Percentiles rank a stretch among this genome's conserved stretches.
phyloP scores from a whole-genome alignment of 2,113 vertebrate genomes.

The Odontophorus gujanensis region DNA sequence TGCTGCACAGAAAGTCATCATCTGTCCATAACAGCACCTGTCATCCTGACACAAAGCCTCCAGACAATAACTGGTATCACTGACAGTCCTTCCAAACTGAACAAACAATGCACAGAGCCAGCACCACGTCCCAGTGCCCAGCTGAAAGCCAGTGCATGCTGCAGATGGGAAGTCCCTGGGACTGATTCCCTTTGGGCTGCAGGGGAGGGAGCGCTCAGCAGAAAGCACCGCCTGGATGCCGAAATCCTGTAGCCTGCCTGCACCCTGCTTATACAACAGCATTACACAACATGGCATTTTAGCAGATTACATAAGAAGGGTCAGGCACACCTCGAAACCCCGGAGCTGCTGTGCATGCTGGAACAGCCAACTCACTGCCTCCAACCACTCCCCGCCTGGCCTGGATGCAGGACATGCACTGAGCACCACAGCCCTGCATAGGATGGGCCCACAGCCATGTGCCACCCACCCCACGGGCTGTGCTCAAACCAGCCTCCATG shows the following conservation, averaged over 20 bases:
- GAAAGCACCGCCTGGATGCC: not conserved
- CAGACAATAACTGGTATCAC: not conserved
- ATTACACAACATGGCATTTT: not conserved
- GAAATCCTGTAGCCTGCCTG: not conserved
- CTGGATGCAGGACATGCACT: too few relatives aligned
- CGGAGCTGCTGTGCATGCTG: rapidly evolving
- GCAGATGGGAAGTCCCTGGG: not conserved
- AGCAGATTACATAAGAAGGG: not conserved
- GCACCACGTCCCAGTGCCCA: not conserved
- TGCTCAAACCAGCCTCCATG: too few relatives aligned
- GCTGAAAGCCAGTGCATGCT: not conserved
- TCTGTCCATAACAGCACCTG: not conserved
- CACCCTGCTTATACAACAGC: slow-evolving; percentile 48
- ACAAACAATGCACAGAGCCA: not conserved
- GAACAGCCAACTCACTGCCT: not conserved
- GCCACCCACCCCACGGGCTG: too few relatives aligned
- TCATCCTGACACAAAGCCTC: not conserved
- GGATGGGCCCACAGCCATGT: too few relatives aligned
- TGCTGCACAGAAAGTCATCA: not conserved
- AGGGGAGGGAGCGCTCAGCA: not conserved
- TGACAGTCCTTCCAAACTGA: not conserved
- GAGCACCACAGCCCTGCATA: not conserved
- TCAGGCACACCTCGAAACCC: not conserved
- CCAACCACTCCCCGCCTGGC: not conserved
- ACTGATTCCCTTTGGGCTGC: not conserved